phyloP scores from a whole-genome alignment of 2,888 invertebrate genomes.

The Tenthredo notha region DNA sequence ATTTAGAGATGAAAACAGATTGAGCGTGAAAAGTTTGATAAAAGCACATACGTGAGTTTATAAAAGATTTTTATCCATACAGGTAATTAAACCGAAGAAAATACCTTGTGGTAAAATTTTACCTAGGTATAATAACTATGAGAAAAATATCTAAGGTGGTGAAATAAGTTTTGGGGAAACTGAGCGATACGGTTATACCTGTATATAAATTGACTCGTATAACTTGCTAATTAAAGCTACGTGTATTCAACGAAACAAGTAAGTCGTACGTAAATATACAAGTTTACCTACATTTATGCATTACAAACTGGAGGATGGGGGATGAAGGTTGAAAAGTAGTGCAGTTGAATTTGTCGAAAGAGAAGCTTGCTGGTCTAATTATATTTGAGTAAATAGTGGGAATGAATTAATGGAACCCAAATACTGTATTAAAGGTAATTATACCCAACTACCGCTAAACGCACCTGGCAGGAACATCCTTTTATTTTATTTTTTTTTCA shows the following conservation, averaged over 20 bases:
- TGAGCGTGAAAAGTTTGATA: constrained; percentile 6
- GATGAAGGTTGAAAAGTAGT: not conserved
- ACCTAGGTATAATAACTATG: too few species aligned
- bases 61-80: not conserved
- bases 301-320: not conserved
- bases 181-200: not conserved
- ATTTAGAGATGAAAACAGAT: not conserved
- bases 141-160: not conserved
- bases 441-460: not conserved
- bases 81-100: not conserved
- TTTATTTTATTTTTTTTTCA: too few species aligned
- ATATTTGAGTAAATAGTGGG: not conserved
- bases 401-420: not conserved
- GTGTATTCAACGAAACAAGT: constrained; percentile 32
- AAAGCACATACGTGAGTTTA: not conserved
- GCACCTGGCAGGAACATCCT: too few species aligned
- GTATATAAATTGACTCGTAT: not conserved
- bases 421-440: not conserved
- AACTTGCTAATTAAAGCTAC: constrained; percentile 30
- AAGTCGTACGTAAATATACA: constrained; percentile 22
- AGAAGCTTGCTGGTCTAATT: constrained; percentile 18
- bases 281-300: not conserved
- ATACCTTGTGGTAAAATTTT: not conserved
- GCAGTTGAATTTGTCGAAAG: not conserved
- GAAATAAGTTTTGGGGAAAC: not conserved